A percentile compares a stretch with the other conserved stretches of the same genome.
phyloP scores from a whole-genome alignment of 2,113 vertebrate species.

The Sterrhoptilus dennistouni region DNA sequence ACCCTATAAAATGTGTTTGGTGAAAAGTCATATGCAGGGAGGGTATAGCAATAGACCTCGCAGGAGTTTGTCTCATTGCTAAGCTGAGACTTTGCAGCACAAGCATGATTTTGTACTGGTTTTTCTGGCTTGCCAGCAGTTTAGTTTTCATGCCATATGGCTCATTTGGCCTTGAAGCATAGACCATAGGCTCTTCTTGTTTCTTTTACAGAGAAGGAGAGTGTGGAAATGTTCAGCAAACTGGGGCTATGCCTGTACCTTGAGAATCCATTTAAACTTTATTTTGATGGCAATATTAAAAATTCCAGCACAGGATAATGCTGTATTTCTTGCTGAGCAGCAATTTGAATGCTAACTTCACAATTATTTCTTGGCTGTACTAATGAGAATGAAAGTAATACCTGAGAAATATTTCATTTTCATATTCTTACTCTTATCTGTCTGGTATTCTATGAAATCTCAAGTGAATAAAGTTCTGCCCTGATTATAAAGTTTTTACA shows the following conservation, averaged over 20 bases:
- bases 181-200: background rate
- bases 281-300: background rate
- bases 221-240: background rate
- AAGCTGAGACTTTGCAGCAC: background rate
- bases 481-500: background rate
- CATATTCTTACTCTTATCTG: background rate
- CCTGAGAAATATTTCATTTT: background rate
- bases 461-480: background rate
- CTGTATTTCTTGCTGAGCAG: background rate
- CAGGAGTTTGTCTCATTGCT: background rate
- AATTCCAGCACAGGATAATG: background rate
- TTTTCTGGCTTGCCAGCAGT: background rate
- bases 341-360: background rate
- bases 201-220: background rate
- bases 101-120: background rate
- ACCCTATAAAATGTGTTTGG: background rate
- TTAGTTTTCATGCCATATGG: background rate
- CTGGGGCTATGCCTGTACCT: background rate
- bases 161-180: background rate
- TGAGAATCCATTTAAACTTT: background rate
- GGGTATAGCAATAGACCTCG: accelerated
- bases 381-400: background rate
- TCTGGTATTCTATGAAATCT: background rate
- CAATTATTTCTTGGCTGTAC: background rate
- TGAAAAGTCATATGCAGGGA: background rate